A percentile compares a stretch with the other conserved stretches of the same genome.
Conservation (phyloP, 2,888 invertebrate species). For the Dolichomitus sp. region DNA sequence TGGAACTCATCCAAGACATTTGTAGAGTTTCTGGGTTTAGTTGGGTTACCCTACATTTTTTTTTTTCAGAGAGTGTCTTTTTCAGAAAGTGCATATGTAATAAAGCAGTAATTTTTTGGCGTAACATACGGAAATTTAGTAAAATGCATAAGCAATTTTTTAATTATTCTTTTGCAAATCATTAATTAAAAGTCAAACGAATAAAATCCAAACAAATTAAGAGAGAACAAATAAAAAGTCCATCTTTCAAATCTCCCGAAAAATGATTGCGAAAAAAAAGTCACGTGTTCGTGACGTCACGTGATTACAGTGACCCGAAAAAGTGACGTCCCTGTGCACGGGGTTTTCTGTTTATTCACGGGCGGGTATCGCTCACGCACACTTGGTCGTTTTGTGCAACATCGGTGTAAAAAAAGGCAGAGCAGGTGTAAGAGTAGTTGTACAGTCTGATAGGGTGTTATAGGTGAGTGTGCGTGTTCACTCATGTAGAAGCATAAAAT, state of each 20-base stretch:
- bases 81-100: background rate
- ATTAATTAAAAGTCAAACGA: background rate
- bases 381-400: constrained; percentile 8
- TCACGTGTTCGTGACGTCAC: constrained; percentile 47
- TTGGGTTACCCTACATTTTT: background rate
- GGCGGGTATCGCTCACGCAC: background rate
- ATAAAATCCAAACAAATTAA: background rate
- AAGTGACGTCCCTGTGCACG: constrained; percentile 30
- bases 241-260: constrained; percentile 1
- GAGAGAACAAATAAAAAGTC: background rate
- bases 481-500: background rate
- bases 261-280: constrained; percentile 6
- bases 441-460: background rate
- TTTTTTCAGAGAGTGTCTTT: background rate
- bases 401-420: constrained; percentile 3
- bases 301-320: constrained; percentile 27
- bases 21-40: constrained; percentile 16
- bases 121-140: background rate
- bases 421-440: constrained; percentile 39
- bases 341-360: constrained; percentile 40
- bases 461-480: background rate
- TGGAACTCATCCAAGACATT: constrained; percentile 49
- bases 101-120: background rate
- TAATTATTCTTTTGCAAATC: background rate
- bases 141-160: background rate